Evolutionary conservation across 2,888 invertebrate genomes (phyloP).

Genomic region (Heteromurus nitidus): DNA sequence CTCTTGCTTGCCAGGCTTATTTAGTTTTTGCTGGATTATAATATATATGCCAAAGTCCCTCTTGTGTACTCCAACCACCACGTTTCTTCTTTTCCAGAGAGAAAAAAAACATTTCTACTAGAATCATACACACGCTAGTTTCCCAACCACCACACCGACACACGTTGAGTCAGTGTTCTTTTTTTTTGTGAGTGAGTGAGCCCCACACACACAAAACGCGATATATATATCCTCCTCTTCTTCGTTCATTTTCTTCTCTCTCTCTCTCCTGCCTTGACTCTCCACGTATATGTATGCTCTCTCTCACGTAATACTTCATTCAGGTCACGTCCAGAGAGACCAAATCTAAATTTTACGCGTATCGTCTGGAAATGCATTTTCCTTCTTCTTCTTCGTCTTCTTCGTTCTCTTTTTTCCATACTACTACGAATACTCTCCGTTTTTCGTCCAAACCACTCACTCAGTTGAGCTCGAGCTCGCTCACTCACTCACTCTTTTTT

Average conservation of each 20-base stretch:
- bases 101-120: neutral
- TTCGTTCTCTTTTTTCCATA: conserved; percentile 23
- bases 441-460: conserved; percentile 1
- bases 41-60: conserved; percentile 67
- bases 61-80: conserved; percentile 38
- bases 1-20: conserved; percentile 58
- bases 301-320: conserved; percentile 65
- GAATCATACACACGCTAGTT: conserved; percentile 7
- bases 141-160: conserved; percentile 54
- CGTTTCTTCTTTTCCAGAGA: no score
- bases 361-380: conserved; percentile 73
- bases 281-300: conserved; percentile 44
- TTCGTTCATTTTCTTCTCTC: conserved; percentile 39
- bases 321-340: conserved; percentile 73
- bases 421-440: conserved; percentile 18
- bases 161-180: conserved; percentile 58
- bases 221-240: conserved; percentile 47
- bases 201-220: conserved; percentile 39
- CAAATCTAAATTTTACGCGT: conserved; percentile 73
- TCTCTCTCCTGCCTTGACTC: conserved; percentile 54
- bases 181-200: conserved; percentile 41
- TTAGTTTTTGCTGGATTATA: conserved; percentile 65
- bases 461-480: conserved; percentile 7
- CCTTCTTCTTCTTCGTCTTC: conserved; percentile 67
- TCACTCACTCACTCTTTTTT: conserved; percentile 36